Evolutionary conservation across 2,797 vertebrate species (phyloP).

Genomic region (Cyclura pinguis): DNA sequence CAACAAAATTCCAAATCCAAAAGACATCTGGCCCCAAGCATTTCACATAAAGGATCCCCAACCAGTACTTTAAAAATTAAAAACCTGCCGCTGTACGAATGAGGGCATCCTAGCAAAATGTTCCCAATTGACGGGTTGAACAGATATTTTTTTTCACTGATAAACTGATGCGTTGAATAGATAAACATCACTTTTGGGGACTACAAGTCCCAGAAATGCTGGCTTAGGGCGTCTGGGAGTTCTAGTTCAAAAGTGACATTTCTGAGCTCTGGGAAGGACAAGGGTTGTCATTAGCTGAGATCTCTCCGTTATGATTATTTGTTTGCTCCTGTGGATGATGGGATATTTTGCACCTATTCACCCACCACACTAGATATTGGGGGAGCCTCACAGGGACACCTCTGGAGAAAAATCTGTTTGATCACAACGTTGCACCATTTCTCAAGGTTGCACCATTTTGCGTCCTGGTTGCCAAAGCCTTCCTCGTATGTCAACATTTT

Average conservation of each 20-base stretch:
- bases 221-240: too few relatives aligned
- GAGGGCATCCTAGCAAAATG: not conserved
- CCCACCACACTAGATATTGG: not conserved
- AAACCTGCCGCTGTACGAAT: not conserved
- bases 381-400: not conserved
- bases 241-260: too few relatives aligned
- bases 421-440: slow-evolving; percentile 18
- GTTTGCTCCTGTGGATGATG: not conserved
- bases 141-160: too few relatives aligned
- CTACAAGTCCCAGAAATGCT: too few relatives aligned
- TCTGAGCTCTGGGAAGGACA: not conserved
- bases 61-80: not conserved
- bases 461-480: slow-evolving; percentile 77
- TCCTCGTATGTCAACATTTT: not conserved
- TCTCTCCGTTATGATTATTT: not conserved
- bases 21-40: too few relatives aligned
- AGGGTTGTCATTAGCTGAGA: not conserved
- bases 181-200: too few relatives aligned
- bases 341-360: not conserved
- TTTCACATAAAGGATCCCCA: too few relatives aligned
- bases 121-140: not conserved
- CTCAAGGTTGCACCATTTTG: slow-evolving; percentile 55
- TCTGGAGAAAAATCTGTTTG: slow-evolving; percentile 12
- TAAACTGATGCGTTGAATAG: too few relatives aligned
- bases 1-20: too few relatives aligned